Base-by-base conservation (phyloP, 2,113 vertebrate genomes). In the Patagioenas fasciata region DNA sequence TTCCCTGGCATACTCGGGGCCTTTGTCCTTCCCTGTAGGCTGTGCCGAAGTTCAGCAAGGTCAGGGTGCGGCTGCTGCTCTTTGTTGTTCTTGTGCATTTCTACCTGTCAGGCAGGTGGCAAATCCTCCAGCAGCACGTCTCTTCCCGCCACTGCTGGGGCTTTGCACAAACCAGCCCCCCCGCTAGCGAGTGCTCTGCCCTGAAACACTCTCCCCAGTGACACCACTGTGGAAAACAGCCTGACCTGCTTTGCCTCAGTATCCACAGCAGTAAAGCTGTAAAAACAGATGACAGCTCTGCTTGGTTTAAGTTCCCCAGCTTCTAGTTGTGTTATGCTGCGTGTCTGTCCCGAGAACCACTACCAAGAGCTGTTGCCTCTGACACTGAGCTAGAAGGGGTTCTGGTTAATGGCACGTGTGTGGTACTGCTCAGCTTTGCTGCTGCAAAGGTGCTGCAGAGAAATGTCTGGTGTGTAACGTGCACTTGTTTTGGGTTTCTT, bases 401-500 rank as follows among this genome's bases (percentile, higher is more conserved):
- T 73, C 26, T 0, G 4, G 13, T 17, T 60, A 32, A 29, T 2
- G 42, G 19, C 47, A 6, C 0, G 6, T 24, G 24, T 58, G 71
- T 0, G 1, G 8, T 38, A 31, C 14, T 15, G 2, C 5, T 21
- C 31, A 56, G 56, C 10, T 51, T 62, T 58, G 38, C 40, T 60
- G 44, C 72, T 83, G 74, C 28, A 13, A 25, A 77, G 38, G 38
- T 71, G 36, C 51, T 32, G 10, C 54, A 6, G 64, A 84, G 65
- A 24, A 24, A 24, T 8, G 14, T 40, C 32, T 2, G 2, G 7
- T 31, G 34, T 51, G 42, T 96, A 93, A 96, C 0, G 0, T 57
- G 6, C 19, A 26, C 24, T 67, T 89, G 28, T 57, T 69, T 13
- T 91, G 34, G 87, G 90, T 97, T 95, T 72, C 61, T 97, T 96